Evolutionary conservation across 92 coral and sea anemone species (phyloP), one percentile per base, ranked within the genome.

Genomic region (Porites divaricata): DNA sequence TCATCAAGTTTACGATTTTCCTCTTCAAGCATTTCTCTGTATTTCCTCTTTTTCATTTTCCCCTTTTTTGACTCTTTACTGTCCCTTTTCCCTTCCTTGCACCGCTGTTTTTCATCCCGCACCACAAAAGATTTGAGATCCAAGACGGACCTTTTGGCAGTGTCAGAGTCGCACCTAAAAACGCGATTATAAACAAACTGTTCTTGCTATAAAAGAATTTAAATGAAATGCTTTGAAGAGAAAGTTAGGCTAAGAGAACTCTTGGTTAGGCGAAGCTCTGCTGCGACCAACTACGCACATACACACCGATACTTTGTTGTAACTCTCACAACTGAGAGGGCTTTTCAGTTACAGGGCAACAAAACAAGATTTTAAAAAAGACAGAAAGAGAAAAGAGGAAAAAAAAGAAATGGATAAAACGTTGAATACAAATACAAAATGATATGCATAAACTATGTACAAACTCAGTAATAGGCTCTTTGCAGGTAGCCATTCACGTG

Each of bases 21-120:
- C 20, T 70, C 22, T 70, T 17, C 21, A 20, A 1, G 58, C 15
- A 70, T 49, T 1, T 45, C 75, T 28, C 10, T 70, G 75, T 45
- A 7, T 70, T 70, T 48, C 9, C 75, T 48, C 75, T 70, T 70
- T 28, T 45, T 51, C 26, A 64, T 78, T 21, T 52, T 65, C 41
- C 2, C 25, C 45, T 49, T 63, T 65, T 66, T 78, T 0, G 65
- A 51, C 26, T 78, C 52, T 25, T 65, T 78, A 9, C 41, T 78
- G 13, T 17, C 21, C 71, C 14, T 49, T 77, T 77, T 61, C 35
- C 49, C 64, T 20, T 77, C 45, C 14, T 64, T 64, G 14, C 25
- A 13, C 23, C 22, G 9, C 72, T 49, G 56, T 48, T 48, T 23
- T 20, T 64, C 72, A 11, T 45, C 58, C 20, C n/a, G n/a, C n/a